These are phyloP conservation scores for Coendou prehensilis DNA, from an alignment of 2,797 vertebrate genomes.

Conservation along the genomic window DNA sequence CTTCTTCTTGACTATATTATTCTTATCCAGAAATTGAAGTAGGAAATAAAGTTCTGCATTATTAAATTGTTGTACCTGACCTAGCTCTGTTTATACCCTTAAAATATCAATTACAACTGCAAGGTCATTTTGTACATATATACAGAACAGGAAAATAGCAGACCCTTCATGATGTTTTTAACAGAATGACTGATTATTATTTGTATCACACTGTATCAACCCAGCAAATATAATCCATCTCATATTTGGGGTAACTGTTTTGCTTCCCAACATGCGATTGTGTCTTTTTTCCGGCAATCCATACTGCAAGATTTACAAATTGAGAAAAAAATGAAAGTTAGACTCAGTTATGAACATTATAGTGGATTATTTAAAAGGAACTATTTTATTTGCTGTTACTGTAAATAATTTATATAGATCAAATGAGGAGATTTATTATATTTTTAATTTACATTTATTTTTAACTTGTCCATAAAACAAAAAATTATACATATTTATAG, in stretches of 20 bases:
- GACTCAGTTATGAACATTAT: not conserved
- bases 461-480: not conserved
- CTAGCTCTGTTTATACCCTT: not conserved
- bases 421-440: not conserved
- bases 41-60: conserved; percentile 30
- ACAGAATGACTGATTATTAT: not conserved
- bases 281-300: not conserved
- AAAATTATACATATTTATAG: not conserved
- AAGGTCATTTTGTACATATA: not conserved
- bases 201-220: not conserved
- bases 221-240: not conserved
- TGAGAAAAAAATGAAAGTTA: conserved; percentile 30
- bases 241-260: not conserved
- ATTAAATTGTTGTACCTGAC: not conserved
- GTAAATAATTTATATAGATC: conserved; percentile 6
- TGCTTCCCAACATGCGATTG: not conserved
- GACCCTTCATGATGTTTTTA: not conserved
- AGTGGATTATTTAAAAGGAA: conserved; percentile 2
- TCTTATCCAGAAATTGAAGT: not conserved
- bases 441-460: not conserved
- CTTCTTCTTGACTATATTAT: conserved; percentile 8
- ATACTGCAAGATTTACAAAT: not conserved
- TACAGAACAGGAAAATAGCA: not conserved
- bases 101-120: conserved; percentile 19
- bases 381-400: not conserved